Percentiles rank a stretch among this genome's conserved stretches.
These are phyloP conservation scores for Halictus ligatus DNA, from an alignment of 2,888 invertebrate species.

Conservation along the genomic window DNA sequence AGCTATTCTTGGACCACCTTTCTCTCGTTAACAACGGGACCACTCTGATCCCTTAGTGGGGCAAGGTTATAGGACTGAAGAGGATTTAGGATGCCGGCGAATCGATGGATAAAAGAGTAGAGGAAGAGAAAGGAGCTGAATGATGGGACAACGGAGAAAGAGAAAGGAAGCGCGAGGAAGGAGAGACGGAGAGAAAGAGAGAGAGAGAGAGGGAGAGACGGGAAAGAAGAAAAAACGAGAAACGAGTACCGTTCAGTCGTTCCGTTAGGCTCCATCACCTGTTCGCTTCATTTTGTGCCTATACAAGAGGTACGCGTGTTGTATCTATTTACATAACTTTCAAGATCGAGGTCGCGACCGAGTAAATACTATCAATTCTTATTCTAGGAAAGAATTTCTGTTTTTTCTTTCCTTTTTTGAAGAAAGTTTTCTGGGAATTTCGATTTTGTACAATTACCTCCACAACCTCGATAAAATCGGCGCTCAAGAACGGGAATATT, in stretches of 20 bases:
- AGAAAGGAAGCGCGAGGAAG: neutral
- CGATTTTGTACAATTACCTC: neutral
- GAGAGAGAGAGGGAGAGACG: slow-evolving; percentile 25
- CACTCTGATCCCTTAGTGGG: slow-evolving; percentile 30
- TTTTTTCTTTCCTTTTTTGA: neutral
- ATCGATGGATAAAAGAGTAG: neutral
- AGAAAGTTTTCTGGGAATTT: neutral
- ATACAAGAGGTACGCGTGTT: neutral
- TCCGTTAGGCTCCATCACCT: slow-evolving; percentile 74
- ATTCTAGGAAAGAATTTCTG: neutral
- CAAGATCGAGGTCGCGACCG: slow-evolving; percentile 69
- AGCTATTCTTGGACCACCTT: slow-evolving; percentile 7
- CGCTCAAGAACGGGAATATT: neutral
- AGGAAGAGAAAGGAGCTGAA: slow-evolving; percentile 23
- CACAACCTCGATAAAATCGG: neutral
- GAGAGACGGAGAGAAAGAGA: slow-evolving; percentile 29
- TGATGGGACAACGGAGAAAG: slow-evolving; percentile 31
- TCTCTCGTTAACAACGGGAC: slow-evolving; percentile 11
- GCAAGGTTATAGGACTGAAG: slow-evolving; percentile 41
- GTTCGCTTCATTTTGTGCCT: slow-evolving; percentile 45
- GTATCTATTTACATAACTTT: slow-evolving; percentile 34
- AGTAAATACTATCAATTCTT: slow-evolving; percentile 42
- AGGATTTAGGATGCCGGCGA: slow-evolving; percentile 37
- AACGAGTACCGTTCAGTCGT: slow-evolving; percentile 74
- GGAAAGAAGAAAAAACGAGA: slow-evolving; percentile 43